A percentile compares a stretch with the other conserved stretches of the same genome.
Evolutionary conservation across 2,797 vertebrate genomes (phyloP).

Genomic region (Micrastur ruficollis): DNA sequence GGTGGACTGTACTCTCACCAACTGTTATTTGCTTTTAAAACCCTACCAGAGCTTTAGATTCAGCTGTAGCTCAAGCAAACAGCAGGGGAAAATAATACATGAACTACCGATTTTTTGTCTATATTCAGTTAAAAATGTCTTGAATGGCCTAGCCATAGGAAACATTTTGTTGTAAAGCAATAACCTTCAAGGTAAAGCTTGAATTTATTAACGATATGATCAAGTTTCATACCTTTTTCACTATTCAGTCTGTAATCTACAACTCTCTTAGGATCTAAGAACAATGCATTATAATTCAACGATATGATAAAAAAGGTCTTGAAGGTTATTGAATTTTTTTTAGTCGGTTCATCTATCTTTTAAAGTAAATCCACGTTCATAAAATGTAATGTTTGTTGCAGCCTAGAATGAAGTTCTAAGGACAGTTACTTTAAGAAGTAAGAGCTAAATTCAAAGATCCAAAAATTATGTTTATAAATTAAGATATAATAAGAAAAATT

Average conservation of each 20-base stretch:
- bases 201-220: neutral
- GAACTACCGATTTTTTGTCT: neutral
- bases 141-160: neutral
- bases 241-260: neutral
- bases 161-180: neutral
- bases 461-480: neutral
- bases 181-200: neutral
- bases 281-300: neutral
- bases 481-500: neutral
- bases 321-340: neutral
- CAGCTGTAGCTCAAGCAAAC: neutral
- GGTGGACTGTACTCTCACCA: neutral
- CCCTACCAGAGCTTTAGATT: neutral
- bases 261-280: neutral
- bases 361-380: neutral
- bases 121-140: neutral
- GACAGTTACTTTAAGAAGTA: neutral
- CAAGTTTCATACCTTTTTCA: neutral
- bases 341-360: neutral
- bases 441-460: neutral
- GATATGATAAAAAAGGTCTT: neutral
- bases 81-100: neutral
- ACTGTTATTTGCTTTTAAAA: neutral
- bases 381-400: neutral
- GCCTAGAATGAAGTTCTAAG: neutral